Percentiles rank a stretch among this genome's conserved stretches.
Evolutionary conservation across 2,797 vertebrate genomes (phyloP).

Genomic region (Stomatorhinus walkeri): DNA sequence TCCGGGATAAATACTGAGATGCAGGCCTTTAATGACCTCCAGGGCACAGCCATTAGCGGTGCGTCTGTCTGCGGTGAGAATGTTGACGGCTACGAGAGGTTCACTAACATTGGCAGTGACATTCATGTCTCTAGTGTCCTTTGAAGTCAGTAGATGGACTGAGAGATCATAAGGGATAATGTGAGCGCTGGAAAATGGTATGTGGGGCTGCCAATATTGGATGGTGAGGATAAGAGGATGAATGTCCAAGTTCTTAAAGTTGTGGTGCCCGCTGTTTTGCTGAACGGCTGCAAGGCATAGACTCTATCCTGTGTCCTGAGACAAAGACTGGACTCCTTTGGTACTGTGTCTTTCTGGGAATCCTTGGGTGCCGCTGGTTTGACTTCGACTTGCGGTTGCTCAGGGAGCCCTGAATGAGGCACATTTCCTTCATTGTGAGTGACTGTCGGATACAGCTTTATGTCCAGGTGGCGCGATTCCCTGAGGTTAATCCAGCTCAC

Average conservation of each 20-base stretch:
- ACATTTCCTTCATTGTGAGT: background rate
- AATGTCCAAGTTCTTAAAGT: background rate
- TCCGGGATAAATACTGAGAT: background rate
- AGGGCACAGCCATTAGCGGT: background rate
- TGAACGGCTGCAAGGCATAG: background rate
- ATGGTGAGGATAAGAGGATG: no score
- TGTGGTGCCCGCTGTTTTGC: background rate
- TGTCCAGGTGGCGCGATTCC: background rate
- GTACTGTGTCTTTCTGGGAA: background rate
- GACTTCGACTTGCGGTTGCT: background rate
- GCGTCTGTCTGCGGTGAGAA: background rate
- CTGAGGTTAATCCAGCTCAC: background rate
- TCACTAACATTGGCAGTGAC: background rate
- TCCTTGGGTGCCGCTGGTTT: background rate
- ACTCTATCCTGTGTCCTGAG: background rate
- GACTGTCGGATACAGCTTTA: background rate
- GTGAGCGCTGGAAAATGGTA: background rate
- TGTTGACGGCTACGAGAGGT: background rate
- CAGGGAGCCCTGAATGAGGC: background rate
- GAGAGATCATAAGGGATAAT: background rate
- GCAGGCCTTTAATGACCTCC: background rate
- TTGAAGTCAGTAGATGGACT: background rate
- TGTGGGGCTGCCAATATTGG: background rate
- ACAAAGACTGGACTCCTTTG: background rate
- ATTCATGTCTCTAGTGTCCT: background rate